Percentiles rank a stretch among this genome's conserved stretches.
Evolutionary conservation across 2,113 vertebrate genomes (phyloP).

Genomic region (Chroicocephalus ridibundus): DNA sequence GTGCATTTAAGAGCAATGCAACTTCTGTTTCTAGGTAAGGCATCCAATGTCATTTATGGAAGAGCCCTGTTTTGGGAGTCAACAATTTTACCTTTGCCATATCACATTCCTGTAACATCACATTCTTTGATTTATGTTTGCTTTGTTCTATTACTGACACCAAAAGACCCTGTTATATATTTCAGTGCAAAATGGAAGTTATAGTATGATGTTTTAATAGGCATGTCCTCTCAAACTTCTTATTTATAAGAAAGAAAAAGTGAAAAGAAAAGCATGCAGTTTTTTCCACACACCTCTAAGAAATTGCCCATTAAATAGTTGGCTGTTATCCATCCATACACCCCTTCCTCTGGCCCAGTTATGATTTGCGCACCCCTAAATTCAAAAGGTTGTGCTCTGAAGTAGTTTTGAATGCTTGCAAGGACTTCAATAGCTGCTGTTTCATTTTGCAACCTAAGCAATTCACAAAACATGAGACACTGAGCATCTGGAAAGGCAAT

Average conservation of each 20-base stretch:
- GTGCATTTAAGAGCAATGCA: not conserved
- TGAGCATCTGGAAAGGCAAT: conserved; percentile 55
- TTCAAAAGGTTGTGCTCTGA: conserved; percentile 83
- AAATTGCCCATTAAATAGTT: conserved; percentile 97
- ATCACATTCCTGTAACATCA: not conserved
- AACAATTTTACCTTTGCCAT: not conserved
- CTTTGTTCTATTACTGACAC: not conserved
- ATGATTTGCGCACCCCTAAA: conserved; percentile 92
- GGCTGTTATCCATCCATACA: conserved; percentile 97
- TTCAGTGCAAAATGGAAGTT: not conserved
- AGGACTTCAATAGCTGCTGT: conserved; percentile 80
- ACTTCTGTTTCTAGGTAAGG: not conserved
- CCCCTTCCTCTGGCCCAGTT: conserved; percentile 90
- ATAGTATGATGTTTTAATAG: not conserved
- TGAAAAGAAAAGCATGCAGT: conserved; percentile 69
- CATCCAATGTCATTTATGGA: not conserved
- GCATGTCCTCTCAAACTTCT: not conserved
- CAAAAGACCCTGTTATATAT: not conserved
- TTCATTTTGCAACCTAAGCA: conserved; percentile 80
- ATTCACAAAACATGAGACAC: conserved; percentile 73
- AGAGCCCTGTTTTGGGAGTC: not conserved
- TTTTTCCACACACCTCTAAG: conserved; percentile 84
- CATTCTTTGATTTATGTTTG: not conserved
- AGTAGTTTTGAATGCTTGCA: conserved; percentile 79
- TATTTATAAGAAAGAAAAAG: conserved; percentile 19